Base-by-base conservation (phyloP, 1,140 invertebrate genomes). In the Bombus ignitus region DNA sequence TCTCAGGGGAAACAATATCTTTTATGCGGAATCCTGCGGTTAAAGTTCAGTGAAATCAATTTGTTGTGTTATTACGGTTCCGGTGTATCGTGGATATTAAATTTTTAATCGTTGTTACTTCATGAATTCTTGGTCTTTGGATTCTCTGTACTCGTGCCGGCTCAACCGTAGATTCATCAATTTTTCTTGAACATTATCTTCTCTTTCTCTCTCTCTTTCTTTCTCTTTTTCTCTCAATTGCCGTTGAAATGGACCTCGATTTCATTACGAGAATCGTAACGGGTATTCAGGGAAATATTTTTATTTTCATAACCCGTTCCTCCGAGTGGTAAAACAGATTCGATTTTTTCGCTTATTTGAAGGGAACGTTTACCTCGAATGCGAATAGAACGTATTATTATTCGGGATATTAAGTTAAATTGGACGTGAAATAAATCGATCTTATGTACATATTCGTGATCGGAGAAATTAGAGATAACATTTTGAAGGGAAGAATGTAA, bases 71-170 rank as follows among this genome's bases (percentile, higher is more conserved):
- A 42, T 32, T n/a, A 74, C 42, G 22, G 8, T 1, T 28, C 5
- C 62, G n/a, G 32, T 44, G 32, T 77, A 84, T 76, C 71, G 37
- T 57, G 70, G 12, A 37, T 68, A 77, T 84, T 71, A 80, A 76
- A 81, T 88, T 84, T 87, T 81, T 57, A 87, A 74, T 22, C 53
- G 72, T 79, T 25, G 66, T 59, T 57, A 10, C 53, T 9, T 32
- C 78, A 18, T 18, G 12, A 57, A 53, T 65, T 39, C 8, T 68
- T 75, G 25, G 12, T 18, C 35, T 39, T 65, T 15, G 3, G 13
- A 15, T n/a, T 35, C 18, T 22, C 3, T 4, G 5, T 25, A 15
- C 9, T 35, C 25, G 0, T 3, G 44, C 9, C 74, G 6, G 28
- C 8, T 35, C 13, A 37, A 28, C 37, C 53, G 1, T 15, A 32